Evolutionary conservation across 2,888 invertebrate genomes (phyloP).

Genomic region (Crossocerus cetratus): DNA sequence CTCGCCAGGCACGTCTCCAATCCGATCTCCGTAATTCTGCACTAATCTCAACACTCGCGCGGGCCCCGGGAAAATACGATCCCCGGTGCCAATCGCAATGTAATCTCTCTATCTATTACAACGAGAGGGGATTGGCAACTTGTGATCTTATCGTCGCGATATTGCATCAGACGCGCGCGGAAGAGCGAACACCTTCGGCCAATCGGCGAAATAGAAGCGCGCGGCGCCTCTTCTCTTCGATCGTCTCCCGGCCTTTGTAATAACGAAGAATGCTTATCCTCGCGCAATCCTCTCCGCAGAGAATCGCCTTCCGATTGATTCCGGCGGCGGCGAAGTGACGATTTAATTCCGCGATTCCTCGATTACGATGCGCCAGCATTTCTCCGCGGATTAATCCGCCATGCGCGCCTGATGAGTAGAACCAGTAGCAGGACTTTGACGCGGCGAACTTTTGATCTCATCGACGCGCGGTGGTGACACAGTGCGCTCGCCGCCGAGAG

Average conservation of each 20-base stretch:
- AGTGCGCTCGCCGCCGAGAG: too few species aligned
- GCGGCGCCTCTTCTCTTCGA: slow-evolving; percentile 13
- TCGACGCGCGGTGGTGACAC: slow-evolving; percentile 17
- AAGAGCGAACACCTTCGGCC: slow-evolving; percentile 10
- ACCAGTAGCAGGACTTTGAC: slow-evolving; percentile 29
- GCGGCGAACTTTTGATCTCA: slow-evolving; percentile 47
- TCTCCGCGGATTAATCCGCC: too few species aligned
- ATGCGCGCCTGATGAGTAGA: slow-evolving; percentile 22
- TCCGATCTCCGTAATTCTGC: slow-evolving; percentile 70
- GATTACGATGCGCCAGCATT: too few species aligned
- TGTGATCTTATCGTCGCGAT: slow-evolving; percentile 52
- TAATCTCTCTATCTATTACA: slow-evolving; percentile 73
- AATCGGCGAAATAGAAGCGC: slow-evolving; percentile 16
- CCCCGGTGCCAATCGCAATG: slow-evolving; percentile 69
- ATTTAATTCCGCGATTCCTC: too few species aligned
- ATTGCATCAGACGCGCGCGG: slow-evolving; percentile 32
- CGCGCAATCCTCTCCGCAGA: too few species aligned
- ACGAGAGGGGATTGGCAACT: slow-evolving; percentile 45
- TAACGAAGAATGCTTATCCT: too few species aligned
- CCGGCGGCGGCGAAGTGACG: too few species aligned
- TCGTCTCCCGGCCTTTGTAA: background rate
- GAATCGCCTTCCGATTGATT: too few species aligned
- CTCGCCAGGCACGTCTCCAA: slow-evolving; percentile 61
- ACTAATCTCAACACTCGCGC: slow-evolving; percentile 71
- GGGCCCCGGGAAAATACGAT: slow-evolving; percentile 66